Conservation (phyloP, 2,113 vertebrate species). For the Labeo rohita region DNA sequence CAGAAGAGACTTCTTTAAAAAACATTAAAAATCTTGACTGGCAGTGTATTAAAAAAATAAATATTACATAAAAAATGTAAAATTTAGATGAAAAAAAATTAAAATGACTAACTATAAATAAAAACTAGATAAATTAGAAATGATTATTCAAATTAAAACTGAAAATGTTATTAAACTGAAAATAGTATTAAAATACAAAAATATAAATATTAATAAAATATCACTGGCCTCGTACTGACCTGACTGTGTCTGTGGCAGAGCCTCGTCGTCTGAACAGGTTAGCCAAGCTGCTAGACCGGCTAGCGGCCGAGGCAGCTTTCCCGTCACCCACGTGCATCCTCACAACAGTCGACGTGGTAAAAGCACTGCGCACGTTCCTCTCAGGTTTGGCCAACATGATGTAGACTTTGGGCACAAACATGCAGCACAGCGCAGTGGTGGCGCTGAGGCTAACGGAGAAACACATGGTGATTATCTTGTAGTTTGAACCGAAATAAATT, state of each 20-base stretch:
- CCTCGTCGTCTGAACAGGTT: conserved; percentile 92
- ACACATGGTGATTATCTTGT: conserved; percentile 99
- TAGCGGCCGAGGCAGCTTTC: conserved; percentile 85
- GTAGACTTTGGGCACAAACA: conserved; percentile 99
- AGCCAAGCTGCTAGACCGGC: conserved; percentile 91
- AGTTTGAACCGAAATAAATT: conserved; percentile 99
- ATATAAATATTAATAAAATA: neutral
- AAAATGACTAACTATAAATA: too few species aligned
- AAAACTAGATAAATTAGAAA: too few species aligned
- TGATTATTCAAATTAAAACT: neutral
- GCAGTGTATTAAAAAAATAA: too few species aligned
- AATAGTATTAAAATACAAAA: neutral
- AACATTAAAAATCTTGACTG: too few species aligned
- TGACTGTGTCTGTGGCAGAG: conserved; percentile 89
- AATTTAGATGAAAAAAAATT: too few species aligned
- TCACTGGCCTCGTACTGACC: conserved; percentile 74
- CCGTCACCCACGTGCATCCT: conserved; percentile 97
- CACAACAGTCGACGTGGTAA: conserved; percentile 96
- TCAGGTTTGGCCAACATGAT: conserved; percentile 98
- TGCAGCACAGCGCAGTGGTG: conserved; percentile 94
- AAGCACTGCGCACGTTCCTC: conserved; percentile 95
- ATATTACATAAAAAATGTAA: too few species aligned
- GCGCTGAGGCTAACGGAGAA: conserved; percentile 98
- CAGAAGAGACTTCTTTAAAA: too few species aligned
- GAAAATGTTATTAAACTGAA: neutral